phyloP scores from a whole-genome alignment of 2,888 invertebrate species.

The Ochropleura leucogaster region DNA sequence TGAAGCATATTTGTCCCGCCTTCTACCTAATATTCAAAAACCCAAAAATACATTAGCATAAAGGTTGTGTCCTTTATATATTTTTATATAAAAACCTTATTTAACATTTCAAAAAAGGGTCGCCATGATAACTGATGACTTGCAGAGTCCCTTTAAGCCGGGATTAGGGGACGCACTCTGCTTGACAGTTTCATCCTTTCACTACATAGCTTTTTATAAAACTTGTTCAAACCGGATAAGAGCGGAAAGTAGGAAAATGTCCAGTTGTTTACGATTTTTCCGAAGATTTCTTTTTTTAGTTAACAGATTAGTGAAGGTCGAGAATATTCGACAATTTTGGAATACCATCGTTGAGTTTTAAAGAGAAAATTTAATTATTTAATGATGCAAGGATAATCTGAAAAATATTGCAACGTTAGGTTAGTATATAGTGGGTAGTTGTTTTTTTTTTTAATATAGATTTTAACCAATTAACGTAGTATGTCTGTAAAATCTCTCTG shows the following conservation, averaged over 20 bases:
- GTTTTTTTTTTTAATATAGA: too few species aligned
- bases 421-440: too few species aligned
- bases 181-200: constrained; percentile 68
- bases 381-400: background rate
- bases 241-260: constrained; percentile 20
- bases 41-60: constrained; percentile 57
- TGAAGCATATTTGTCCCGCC: constrained; percentile 35
- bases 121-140: constrained; percentile 61
- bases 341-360: background rate
- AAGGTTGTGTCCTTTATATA: constrained; percentile 54
- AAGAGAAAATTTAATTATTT: background rate
- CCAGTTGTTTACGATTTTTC: constrained; percentile 15
- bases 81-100: constrained; percentile 54
- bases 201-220: constrained; percentile 65
- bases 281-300: constrained; percentile 22
- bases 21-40: constrained; percentile 38
- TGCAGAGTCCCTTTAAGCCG: constrained; percentile 62
- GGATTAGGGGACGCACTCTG: constrained; percentile 65
- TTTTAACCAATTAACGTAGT: too few species aligned
- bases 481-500: too few species aligned
- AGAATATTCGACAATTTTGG: background rate
- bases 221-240: constrained; percentile 63
- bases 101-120: constrained; percentile 59
- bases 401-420: too few species aligned
- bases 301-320: constrained; percentile 9